phyloP scores from a whole-genome alignment of 2,113 vertebrate genomes.

The Ceyx margarethae region DNA sequence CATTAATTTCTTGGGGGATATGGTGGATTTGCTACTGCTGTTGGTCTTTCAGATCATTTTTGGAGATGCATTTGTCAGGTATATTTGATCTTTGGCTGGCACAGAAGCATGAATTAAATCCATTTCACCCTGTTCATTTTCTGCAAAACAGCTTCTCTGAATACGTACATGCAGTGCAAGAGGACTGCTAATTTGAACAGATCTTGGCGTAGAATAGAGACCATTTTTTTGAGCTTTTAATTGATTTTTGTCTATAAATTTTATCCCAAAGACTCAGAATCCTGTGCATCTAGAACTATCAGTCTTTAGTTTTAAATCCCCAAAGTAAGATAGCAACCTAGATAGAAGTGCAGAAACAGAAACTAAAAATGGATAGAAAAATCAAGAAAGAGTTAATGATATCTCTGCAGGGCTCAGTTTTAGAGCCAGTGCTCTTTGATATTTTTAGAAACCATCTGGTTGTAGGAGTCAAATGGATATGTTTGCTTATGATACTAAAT shows the following conservation, averaged over 20 bases:
- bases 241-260: not conserved
- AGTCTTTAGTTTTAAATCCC: not conserved
- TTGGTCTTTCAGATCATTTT: not conserved
- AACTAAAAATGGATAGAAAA: not conserved
- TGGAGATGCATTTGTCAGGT: not conserved
- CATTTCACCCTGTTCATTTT: not conserved
- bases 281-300: not conserved
- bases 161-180: not conserved
- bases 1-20: not conserved
- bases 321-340: not conserved
- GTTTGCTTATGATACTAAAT: not conserved
- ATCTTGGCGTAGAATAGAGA: not conserved
- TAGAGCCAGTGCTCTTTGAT: not conserved
- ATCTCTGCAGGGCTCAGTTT: not conserved
- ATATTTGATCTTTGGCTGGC: not conserved
- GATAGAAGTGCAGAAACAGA: not conserved
- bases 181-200: not conserved
- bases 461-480: not conserved
- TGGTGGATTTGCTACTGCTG: not conserved
- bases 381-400: not conserved
- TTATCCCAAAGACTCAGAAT: not conserved
- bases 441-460: not conserved
- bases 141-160: not conserved
- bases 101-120: not conserved
- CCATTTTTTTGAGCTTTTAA: not conserved